A percentile compares a stretch with the other conserved stretches of the same genome.
Evolutionary conservation across 1,140 invertebrate genomes (phyloP).

Genomic region (Ptiloglossa arizonensis): DNA sequence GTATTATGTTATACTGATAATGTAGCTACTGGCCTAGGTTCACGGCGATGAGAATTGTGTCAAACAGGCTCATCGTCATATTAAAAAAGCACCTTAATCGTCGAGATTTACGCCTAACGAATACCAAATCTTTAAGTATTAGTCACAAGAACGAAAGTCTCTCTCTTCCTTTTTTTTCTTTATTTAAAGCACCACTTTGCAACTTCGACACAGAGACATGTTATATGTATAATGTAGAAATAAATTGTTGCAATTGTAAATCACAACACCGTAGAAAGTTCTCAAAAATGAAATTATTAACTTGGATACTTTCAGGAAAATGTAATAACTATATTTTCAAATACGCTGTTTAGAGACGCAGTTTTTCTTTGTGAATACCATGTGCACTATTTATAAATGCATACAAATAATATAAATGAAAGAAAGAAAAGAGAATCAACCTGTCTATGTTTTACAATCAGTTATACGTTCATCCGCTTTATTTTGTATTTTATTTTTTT

Average conservation of each 20-base stretch:
- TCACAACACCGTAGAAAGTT: constrained; percentile 13
- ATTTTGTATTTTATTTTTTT: not conserved
- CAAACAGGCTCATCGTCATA: constrained; percentile 24
- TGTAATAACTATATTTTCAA: constrained; percentile 44
- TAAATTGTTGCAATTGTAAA: constrained; percentile 50
- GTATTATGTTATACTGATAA: constrained; percentile 35
- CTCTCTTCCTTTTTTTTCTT: constrained; percentile 7
- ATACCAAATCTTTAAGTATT: constrained; percentile 60
- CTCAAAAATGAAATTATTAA: constrained; percentile 11
- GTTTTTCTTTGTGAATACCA: constrained; percentile 37
- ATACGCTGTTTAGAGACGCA: constrained; percentile 22
- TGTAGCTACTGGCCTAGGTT: constrained; percentile 56
- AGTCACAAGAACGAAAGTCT: constrained; percentile 37
- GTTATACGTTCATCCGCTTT: not conserved
- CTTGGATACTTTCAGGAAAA: constrained; percentile 18
- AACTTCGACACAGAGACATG: constrained; percentile 39
- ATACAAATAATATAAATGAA: constrained; percentile 32
- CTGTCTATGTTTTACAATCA: constrained; percentile 16
- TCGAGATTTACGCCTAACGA: constrained; percentile 52
- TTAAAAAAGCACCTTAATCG: constrained; percentile 38
- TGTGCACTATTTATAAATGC: constrained; percentile 42
- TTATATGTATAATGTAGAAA: constrained; percentile 62
- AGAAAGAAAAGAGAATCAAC: not conserved
- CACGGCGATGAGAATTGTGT: constrained; percentile 21
- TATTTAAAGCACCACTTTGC: constrained; percentile 47